Conservation (phyloP, 2,797 vertebrate genomes). For the Lophius americanus region DNA sequence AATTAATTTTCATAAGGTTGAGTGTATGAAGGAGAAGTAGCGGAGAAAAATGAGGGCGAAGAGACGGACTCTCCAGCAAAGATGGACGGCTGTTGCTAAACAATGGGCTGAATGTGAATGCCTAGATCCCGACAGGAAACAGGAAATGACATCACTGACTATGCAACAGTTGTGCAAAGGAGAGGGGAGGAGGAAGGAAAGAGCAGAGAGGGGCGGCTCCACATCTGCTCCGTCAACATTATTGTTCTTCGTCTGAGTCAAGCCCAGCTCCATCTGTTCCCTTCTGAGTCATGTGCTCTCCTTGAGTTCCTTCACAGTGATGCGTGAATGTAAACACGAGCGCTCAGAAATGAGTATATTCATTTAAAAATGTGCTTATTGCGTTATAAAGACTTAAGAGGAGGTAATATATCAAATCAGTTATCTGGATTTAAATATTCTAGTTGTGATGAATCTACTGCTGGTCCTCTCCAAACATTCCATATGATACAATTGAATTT, state of each 20-base stretch:
- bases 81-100: constrained; percentile 2
- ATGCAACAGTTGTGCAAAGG: constrained; percentile 34
- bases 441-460: too few species aligned
- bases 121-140: constrained; percentile 55
- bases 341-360: background rate
- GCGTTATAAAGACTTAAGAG: background rate
- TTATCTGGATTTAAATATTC: too few species aligned
- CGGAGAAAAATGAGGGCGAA: background rate
- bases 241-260: constrained; percentile 61
- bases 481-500: too few species aligned
- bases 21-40: constrained; percentile 3
- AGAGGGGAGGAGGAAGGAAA: constrained; percentile 55
- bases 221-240: constrained; percentile 54
- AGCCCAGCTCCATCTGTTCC: constrained; percentile 13
- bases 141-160: constrained; percentile 70
- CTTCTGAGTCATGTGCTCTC: constrained; percentile 17
- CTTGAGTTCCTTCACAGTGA: background rate
- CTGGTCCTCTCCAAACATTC: too few species aligned
- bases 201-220: constrained; percentile 29
- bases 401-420: too few species aligned
- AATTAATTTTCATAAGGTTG: background rate
- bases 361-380: background rate
- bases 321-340: background rate
- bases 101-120: constrained; percentile 20
- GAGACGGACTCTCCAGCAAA: background rate